phyloP scores from a whole-genome alignment of 2,797 vertebrate species.

The Coendou prehensilis region DNA sequence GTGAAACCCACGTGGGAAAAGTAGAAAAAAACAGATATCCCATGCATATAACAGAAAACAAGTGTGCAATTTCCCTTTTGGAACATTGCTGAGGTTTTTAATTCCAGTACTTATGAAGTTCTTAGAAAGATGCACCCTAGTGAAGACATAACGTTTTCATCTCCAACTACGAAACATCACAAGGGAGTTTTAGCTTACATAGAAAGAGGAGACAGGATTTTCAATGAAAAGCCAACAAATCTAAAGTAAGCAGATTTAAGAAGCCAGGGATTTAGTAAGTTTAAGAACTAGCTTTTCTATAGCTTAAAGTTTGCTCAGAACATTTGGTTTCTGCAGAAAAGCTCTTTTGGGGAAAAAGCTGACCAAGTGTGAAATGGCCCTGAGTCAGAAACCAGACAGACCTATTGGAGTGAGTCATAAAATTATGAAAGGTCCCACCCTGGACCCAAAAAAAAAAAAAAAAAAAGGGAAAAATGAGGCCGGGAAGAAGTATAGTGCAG shows the following conservation, averaged over 20 bases:
- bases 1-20: neutral
- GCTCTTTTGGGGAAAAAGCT: slow-evolving; percentile 9
- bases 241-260: slow-evolving; percentile 8
- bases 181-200: neutral
- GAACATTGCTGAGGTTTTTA: neutral
- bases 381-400: slow-evolving; percentile 69
- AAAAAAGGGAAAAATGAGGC: neutral
- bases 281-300: slow-evolving; percentile 46
- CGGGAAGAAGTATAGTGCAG: neutral
- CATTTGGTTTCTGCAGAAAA: slow-evolving; percentile 45
- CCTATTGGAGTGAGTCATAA: slow-evolving; percentile 39
- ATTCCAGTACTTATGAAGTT: neutral
- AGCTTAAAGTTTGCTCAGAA: slow-evolving; percentile 36
- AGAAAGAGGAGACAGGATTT: neutral
- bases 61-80: neutral
- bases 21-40: neutral
- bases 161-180: slow-evolving; percentile 10
- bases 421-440: slow-evolving; percentile 42
- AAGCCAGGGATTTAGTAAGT: neutral
- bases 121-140: neutral
- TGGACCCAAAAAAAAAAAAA: neutral
- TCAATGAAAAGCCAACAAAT: slow-evolving; percentile 5
- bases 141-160: neutral
- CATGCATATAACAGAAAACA: neutral
- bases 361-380: neutral